Evolutionary conservation across 2,797 vertebrate genomes (phyloP).

Genomic region (Graptemys geographica): DNA sequence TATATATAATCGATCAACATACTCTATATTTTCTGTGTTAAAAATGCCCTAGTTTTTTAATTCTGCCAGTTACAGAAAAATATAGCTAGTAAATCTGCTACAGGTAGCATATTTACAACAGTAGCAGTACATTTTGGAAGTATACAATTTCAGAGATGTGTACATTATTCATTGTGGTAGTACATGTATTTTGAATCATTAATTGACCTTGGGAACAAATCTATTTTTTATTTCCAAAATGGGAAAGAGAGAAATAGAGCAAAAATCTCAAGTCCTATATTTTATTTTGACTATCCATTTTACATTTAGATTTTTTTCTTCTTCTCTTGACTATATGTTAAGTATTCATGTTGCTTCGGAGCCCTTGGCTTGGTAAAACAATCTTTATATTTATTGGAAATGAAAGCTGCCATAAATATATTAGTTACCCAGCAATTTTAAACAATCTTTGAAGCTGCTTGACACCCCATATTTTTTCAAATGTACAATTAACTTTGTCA

Average conservation of each 20-base stretch:
- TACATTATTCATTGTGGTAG: not conserved
- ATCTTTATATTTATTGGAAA: not conserved
- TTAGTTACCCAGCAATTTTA: not conserved
- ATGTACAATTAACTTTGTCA: not conserved
- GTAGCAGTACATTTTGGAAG: not conserved
- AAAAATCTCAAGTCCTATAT: not conserved
- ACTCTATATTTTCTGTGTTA: not conserved
- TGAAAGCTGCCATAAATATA: not conserved
- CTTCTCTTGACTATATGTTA: not conserved
- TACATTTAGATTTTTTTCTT: not conserved
- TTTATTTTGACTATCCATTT: not conserved
- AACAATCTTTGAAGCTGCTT: not conserved
- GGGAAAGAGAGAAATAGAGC: not conserved
- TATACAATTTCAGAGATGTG: not conserved
- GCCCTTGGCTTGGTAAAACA: not conserved
- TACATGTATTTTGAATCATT: not conserved
- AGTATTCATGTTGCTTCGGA: not conserved
- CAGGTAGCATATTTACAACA: accelerated
- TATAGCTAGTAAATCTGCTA: not conserved
- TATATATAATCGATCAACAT: not conserved
- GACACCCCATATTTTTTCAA: not conserved
- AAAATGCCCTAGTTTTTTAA: not conserved
- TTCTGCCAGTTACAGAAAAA: not conserved
- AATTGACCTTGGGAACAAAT: not conserved
- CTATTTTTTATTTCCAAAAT: not conserved